Percentiles rank a stretch among this genome's conserved stretches.
These are phyloP conservation scores for Manis crassicaudata DNA, from an alignment of 2,797 vertebrate species.

Conservation along the genomic window DNA sequence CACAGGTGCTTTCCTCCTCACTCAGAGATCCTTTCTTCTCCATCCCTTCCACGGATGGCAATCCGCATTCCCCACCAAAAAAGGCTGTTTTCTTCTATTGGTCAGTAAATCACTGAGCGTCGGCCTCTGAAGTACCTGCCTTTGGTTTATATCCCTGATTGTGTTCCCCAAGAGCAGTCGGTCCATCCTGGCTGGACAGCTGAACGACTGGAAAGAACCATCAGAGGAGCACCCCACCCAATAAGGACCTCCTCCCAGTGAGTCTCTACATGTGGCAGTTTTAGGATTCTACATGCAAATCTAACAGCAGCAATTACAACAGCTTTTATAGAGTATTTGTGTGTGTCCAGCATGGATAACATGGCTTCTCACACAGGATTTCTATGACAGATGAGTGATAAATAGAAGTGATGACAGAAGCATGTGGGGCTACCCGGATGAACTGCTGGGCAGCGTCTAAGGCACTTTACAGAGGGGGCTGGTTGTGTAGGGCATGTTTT, in stretches of 20 bases:
- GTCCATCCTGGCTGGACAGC: not conserved
- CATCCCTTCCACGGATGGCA: not conserved
- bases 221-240: not conserved
- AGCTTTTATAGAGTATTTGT: not conserved
- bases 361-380: not conserved
- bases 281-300: not conserved
- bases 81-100: not conserved
- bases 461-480: not conserved
- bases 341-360: fast-evolving
- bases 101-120: not conserved
- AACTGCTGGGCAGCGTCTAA: not conserved
- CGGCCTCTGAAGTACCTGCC: not conserved
- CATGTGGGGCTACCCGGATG: not conserved
- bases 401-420: not conserved
- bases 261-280: not conserved
- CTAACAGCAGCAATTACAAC: not conserved
- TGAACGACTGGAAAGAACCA: not conserved
- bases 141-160: not conserved
- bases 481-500: not conserved
- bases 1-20: not conserved
- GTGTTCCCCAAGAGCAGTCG: not conserved
- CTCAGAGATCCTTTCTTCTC: not conserved
- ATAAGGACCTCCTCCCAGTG: too few relatives aligned
- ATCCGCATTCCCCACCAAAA: not conserved
- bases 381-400: not conserved